These are phyloP conservation scores for Oscheius sp. DNA, from an alignment of 2,888 invertebrate species.

Conservation along the genomic window DNA sequence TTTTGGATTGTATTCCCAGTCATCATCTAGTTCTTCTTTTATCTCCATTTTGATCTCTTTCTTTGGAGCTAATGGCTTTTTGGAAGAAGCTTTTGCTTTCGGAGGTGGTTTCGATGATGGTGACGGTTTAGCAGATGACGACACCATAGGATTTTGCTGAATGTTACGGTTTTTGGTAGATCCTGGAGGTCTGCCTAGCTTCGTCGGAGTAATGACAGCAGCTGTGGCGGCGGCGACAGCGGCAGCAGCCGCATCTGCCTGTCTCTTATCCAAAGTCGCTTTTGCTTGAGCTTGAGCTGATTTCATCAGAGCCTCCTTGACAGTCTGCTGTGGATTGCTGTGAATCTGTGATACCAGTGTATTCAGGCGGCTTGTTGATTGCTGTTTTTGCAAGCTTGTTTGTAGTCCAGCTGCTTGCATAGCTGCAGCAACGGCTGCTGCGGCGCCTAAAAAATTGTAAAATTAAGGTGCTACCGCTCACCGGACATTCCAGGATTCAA, in stretches of 20 bases:
- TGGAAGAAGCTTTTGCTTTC: neutral
- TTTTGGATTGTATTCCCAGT: no score
- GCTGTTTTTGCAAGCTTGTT: neutral
- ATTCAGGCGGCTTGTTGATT: neutral
- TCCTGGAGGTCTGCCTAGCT: no score
- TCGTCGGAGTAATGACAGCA: neutral
- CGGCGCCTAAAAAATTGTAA: slow-evolving; percentile 4
- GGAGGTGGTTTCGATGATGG: neutral
- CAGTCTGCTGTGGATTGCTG: slow-evolving; percentile 8
- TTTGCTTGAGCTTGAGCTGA: neutral
- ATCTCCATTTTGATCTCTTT: no score
- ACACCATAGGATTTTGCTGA: neutral
- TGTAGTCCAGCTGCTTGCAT: neutral
- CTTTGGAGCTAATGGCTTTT: neutral
- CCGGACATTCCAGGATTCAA: slow-evolving; percentile 9
- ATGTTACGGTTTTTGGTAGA: neutral
- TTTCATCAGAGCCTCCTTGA: slow-evolving; percentile 8
- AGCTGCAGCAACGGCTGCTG: slow-evolving; percentile 8
- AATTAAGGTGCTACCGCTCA: neutral
- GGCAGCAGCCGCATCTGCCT: neutral
- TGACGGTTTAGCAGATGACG: neutral
- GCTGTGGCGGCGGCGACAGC: neutral
- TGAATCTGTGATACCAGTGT: neutral
- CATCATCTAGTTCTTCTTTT: no score
- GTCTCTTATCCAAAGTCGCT: neutral